phyloP scores from a whole-genome alignment of 2,888 invertebrate genomes.

The Hydroisotoma schaefferi region DNA sequence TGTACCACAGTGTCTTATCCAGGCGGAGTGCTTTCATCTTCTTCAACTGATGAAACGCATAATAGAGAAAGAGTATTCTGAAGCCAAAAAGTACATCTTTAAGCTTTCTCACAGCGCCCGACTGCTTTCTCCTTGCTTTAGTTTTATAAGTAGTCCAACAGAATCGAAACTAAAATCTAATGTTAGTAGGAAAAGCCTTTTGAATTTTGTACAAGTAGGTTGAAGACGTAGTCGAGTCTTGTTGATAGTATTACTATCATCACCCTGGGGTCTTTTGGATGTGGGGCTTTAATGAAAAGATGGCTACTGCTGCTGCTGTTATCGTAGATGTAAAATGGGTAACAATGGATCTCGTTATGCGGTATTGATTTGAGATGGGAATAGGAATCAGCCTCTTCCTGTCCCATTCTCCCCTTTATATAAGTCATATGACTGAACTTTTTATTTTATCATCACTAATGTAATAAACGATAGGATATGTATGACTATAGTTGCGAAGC shows the following conservation, averaged over 20 bases:
- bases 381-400: conserved; percentile 38
- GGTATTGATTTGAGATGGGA: conserved; percentile 44
- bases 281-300: conserved; percentile 41
- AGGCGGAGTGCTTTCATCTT: too few relatives aligned
- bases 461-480: too few relatives aligned
- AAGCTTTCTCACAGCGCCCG: too few relatives aligned
- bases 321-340: conserved; percentile 45
- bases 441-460: not conserved
- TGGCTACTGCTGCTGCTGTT: too few relatives aligned
- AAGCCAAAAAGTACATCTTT: too few relatives aligned
- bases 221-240: not conserved
- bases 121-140: too few relatives aligned
- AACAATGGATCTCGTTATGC: conserved; percentile 47
- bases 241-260: too few relatives aligned
- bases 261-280: conserved; percentile 5
- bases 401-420: conserved; percentile 13
- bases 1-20: too few relatives aligned
- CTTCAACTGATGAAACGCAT: too few relatives aligned
- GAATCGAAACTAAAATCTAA: conserved; percentile 11
- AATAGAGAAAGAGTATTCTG: too few relatives aligned
- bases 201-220: conserved; percentile 13
- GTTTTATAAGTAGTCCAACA: conserved; percentile 12
- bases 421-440: not conserved
- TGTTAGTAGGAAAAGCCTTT: conserved; percentile 4
- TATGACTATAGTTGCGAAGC: too few relatives aligned